Percentiles rank a stretch among this genome's conserved stretches.
These are phyloP conservation scores for Halictus ligatus DNA, from an alignment of 2,888 invertebrate species.

Conservation along the genomic window DNA sequence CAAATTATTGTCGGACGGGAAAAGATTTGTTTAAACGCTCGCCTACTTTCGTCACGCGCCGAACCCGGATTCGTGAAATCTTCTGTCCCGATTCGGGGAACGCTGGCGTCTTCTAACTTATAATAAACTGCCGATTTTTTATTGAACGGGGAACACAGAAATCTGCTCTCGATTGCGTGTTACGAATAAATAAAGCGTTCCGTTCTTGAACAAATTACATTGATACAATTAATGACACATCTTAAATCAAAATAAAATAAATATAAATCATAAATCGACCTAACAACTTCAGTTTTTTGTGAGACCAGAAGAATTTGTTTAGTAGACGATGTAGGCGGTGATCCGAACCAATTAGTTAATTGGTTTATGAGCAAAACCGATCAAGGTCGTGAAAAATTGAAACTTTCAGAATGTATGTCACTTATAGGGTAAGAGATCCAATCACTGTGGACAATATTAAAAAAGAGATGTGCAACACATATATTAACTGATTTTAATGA, in stretches of 20 bases:
- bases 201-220: background rate
- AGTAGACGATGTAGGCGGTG: too few relatives aligned
- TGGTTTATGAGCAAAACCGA: too few relatives aligned
- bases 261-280: background rate
- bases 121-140: background rate
- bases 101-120: background rate
- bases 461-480: too few relatives aligned
- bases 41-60: conserved; percentile 52
- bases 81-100: background rate
- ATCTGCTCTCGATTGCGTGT: background rate
- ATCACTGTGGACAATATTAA: too few relatives aligned
- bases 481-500: too few relatives aligned
- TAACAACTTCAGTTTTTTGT: too few relatives aligned
- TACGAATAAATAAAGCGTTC: background rate
- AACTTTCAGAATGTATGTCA: too few relatives aligned
- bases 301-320: too few relatives aligned
- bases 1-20: conserved; percentile 62
- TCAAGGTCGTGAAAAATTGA: too few relatives aligned
- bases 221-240: background rate
- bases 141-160: background rate
- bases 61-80: conserved; percentile 14
- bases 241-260: background rate
- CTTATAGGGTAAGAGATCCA: too few relatives aligned
- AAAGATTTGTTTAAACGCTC: conserved; percentile 49
- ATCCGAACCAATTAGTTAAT: too few relatives aligned